phyloP scores from a whole-genome alignment of 2,113 vertebrate genomes.

The Podarcis raffonei region DNA sequence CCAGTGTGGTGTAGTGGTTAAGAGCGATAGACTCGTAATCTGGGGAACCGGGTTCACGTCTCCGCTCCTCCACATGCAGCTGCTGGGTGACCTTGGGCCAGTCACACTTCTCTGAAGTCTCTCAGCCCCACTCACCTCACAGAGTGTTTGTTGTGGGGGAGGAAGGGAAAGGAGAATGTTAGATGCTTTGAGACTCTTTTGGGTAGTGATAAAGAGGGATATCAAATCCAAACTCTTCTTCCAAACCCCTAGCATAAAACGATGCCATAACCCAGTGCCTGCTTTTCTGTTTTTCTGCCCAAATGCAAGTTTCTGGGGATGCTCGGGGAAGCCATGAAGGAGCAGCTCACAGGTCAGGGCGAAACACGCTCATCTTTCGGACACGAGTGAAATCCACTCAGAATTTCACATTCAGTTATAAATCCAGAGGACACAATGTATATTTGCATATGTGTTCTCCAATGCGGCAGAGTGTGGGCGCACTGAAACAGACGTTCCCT shows the following conservation, averaged over 20 bases:
- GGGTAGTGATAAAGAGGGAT: too few species aligned
- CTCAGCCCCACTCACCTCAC: too few species aligned
- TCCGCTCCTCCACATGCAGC: too few species aligned
- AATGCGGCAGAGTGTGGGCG: not conserved
- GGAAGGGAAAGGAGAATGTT: too few species aligned
- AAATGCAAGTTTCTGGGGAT: not conserved
- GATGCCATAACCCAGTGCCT: not conserved
- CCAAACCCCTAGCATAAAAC: not conserved
- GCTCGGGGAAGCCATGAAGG: not conserved
- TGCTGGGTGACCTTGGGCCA: too few species aligned
- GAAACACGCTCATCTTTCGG: not conserved
- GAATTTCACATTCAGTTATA: not conserved
- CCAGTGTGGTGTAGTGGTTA: too few species aligned
- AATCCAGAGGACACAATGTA: not conserved
- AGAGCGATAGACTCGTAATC: too few species aligned
- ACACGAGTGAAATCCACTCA: not conserved
- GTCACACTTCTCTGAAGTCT: too few species aligned
- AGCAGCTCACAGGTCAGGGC: not conserved
- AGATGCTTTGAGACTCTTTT: too few species aligned
- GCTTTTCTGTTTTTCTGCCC: not conserved
- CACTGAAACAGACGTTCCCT: not conserved
- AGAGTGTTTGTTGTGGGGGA: too few species aligned
- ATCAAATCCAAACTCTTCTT: too few species aligned
- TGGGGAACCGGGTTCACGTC: too few species aligned
- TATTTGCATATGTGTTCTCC: not conserved